Evolutionary conservation across 2,888 invertebrate species (phyloP), one percentile per base, ranked within the genome.

Genomic region (Leptarthrus brevirostris): DNA sequence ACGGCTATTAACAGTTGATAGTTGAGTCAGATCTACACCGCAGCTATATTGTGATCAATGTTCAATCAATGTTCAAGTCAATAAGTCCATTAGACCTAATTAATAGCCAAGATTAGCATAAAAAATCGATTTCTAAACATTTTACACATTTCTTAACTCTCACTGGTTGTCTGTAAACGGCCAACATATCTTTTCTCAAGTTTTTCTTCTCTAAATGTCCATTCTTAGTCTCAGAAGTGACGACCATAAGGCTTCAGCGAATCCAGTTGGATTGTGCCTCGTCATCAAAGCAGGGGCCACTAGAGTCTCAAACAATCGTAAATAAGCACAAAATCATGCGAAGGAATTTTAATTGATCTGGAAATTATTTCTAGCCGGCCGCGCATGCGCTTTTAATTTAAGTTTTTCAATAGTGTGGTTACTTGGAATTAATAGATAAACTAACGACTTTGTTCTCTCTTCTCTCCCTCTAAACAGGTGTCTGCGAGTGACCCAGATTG

Each of bases 401-500:
- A 14, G 16, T 54, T 54, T 72, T 72, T 58, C 30, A 49, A 20
- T 52, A 69, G 71, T 40, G 30, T 36, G 36, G 53, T 71, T 40
- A 71, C 36, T 54, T 40, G 54, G 24, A 69, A 52, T 58, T 61
- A 61, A 73, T 52, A 56, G 44, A 73, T 49, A 61, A 61, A 61
- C 47, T 61, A 61, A 54, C 40, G 30, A 64, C 26, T 66, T 10
- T 72, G 20, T 72, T 73, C 72, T 74, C 49, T 73, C 52, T 64
- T 72, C 44, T 71, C 56, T 18, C 54, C 47, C 14, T 20, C 56
- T 16, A 6, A 69, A 26, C 90, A 98, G 98, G 95, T 98, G 81
- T 93, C 94, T 77, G 98, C 98, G 1, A 94, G 94, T 78, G 98
- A 98, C 86, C 96, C 96, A 8, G 97, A 97, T 86, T 98, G 98